Base-by-base conservation (phyloP, 2,888 invertebrate genomes). In the Andricus curvator region DNA sequence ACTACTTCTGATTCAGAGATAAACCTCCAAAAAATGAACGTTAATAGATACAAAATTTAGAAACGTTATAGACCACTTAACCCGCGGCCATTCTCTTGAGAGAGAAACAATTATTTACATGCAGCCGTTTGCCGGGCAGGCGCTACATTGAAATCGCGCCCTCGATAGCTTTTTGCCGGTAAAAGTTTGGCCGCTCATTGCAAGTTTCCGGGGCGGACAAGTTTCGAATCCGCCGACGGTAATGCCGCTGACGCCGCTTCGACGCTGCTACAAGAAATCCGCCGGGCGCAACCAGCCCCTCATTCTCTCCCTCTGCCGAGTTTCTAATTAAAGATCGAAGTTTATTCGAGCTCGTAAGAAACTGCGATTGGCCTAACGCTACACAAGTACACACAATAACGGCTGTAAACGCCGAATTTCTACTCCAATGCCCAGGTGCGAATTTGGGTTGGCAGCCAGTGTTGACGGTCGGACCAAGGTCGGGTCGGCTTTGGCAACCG, bases 321-420 rank as follows among this genome's bases (percentile, higher is more conserved):
- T 89, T 91, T 91, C 88, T 91, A 91, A 92, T 92, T 92, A 91
- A 91, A 91, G 89, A 90, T 89, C 89, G 85, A 87, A 89, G 90
- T 87, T 90, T 88, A 86, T 87, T 87, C 88, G 87, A 81, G 85
- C 84, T 79, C 78, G 82, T 82, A 74, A 74, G 74, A 74, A 56
- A 74, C 33, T 74, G n/a, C 41, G 41, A 37, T 22, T 67, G 74
- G 70, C 70, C 29, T 33, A 20, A 56, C 56, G 29, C 51, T 64
- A 25, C 6, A 68, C 44, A 41, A 25, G 22, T 41, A 70, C 44
- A 51, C 68, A 33, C 51, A 33, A 51, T 29, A 6, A 29, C 25
- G 70, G 48, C 51, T 70, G 48, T 48, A 51, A 29, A 70, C 20
- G 25, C 29, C 6, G 20, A 51, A 29, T 70, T 70, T 70, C 48